phyloP scores from a whole-genome alignment of 2,797 vertebrate species.

The Synaphobranchus kaupii region DNA sequence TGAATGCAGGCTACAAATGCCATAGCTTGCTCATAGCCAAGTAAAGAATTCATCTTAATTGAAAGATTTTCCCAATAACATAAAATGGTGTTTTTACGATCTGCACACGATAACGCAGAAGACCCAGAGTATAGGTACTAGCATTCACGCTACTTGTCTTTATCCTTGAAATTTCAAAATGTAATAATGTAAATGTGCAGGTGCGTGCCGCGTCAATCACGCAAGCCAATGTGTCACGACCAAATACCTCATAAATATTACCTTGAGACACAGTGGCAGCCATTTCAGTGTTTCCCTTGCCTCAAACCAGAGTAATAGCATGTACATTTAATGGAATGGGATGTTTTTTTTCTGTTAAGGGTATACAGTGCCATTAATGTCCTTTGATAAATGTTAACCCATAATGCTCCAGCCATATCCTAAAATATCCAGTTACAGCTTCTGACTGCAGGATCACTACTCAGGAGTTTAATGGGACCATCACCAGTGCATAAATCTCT shows the following conservation, averaged over 20 bases:
- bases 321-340: neutral
- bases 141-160: too few species aligned
- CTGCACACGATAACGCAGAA: too few species aligned
- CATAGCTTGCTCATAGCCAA: neutral
- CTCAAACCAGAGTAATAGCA: neutral
- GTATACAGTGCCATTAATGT: neutral
- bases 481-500: neutral
- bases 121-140: too few species aligned
- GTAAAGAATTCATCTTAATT: neutral
- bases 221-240: too few species aligned
- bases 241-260: too few species aligned
- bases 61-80: neutral
- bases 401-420: neutral
- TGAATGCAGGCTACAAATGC: neutral
- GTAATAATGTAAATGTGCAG: too few species aligned
- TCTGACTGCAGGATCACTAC: neutral
- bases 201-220: too few species aligned
- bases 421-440: neutral
- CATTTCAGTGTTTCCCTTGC: too few species aligned
- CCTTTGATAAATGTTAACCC: neutral
- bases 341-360: neutral
- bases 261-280: too few species aligned
- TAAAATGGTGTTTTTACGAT: too few species aligned
- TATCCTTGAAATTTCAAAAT: too few species aligned
- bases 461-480: slow-evolving; percentile 4